Conservation (phyloP, 2,797 vertebrate species). For the Cryptoprocta ferox region DNA sequence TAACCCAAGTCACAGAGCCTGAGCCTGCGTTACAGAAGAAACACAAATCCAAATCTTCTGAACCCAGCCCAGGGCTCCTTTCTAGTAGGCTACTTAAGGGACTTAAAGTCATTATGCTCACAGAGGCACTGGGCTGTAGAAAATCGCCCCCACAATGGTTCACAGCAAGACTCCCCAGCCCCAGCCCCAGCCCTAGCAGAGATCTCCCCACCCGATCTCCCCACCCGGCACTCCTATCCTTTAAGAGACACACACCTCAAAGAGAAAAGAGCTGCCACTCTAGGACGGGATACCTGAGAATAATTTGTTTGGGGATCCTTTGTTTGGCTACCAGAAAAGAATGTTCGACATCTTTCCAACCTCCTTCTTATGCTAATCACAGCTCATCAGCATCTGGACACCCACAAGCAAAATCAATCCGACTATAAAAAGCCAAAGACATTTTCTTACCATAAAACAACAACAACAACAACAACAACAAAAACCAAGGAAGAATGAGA, state of each 20-base stretch:
- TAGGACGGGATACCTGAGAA: conserved; percentile 14
- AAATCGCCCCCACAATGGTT: not conserved
- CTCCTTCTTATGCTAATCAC: conserved; percentile 70
- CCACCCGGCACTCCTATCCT: not conserved
- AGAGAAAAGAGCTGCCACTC: conserved; percentile 13
- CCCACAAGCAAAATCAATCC: conserved; percentile 80
- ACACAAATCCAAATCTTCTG: not conserved
- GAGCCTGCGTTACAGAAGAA: not conserved
- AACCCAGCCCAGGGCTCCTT: not conserved
- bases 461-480: not conserved
- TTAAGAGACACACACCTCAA: not conserved
- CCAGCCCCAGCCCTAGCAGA: not conserved
- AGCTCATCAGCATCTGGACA: conserved; percentile 67
- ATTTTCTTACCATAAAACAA: conserved; percentile 60
- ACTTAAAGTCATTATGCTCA: not conserved
- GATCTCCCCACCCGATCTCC: not conserved
- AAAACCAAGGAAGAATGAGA: conserved; percentile 61
- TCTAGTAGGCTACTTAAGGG: not conserved
- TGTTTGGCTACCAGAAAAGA: conserved; percentile 69
- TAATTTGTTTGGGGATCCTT: conserved; percentile 44
- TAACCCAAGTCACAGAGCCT: not conserved
- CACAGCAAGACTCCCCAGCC: not conserved
- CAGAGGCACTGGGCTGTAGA: not conserved
- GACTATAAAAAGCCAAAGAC: conserved; percentile 70
- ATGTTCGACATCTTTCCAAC: conserved; percentile 63